Evolutionary conservation across 1,140 invertebrate genomes (phyloP).

Genomic region (Hypothenemus hampei): DNA sequence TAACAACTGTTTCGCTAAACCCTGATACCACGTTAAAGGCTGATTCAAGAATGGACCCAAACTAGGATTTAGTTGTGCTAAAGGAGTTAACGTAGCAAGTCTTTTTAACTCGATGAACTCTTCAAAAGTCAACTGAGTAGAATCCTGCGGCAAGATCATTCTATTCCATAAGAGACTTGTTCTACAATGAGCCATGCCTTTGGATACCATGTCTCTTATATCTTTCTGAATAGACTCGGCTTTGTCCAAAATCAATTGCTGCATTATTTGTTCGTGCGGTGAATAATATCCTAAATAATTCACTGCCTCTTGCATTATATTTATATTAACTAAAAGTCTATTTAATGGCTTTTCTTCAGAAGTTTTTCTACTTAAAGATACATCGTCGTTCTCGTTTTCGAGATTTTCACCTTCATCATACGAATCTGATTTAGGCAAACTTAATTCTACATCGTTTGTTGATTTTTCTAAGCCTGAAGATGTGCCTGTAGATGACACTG

Average conservation of each 20-base stretch:
- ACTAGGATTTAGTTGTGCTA: conserved; percentile 57
- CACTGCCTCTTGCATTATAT: conserved; percentile 58
- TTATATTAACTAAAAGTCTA: conserved; percentile 29
- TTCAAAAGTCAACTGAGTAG: conserved; percentile 50
- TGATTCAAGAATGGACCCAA: conserved; percentile 59
- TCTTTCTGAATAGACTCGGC: conserved; percentile 55
- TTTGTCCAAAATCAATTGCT: conserved; percentile 61
- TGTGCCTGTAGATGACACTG: conserved; percentile 47
- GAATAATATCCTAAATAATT: conserved; percentile 75
- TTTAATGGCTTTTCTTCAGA: conserved; percentile 14
- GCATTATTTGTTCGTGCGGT: conserved; percentile 68
- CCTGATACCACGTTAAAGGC: conserved; percentile 63
- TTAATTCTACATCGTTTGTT: conserved; percentile 26
- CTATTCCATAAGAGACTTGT: conserved; percentile 70
- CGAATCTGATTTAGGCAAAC: conserved; percentile 14
- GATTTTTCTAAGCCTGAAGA: conserved; percentile 22
- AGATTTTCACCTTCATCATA: conserved; percentile 2
- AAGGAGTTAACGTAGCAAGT: conserved; percentile 54
- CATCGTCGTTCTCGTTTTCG: conserved; percentile 18
- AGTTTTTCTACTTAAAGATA: conserved; percentile 24
- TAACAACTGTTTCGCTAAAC: conserved; percentile 57
- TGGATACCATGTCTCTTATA: conserved; percentile 60
- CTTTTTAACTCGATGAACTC: conserved; percentile 65
- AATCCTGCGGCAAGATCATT: conserved; percentile 49
- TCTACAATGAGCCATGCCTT: conserved; percentile 63